Evolutionary conservation across 2,888 invertebrate species (phyloP).

Genomic region (Drosophila paracracens): DNA sequence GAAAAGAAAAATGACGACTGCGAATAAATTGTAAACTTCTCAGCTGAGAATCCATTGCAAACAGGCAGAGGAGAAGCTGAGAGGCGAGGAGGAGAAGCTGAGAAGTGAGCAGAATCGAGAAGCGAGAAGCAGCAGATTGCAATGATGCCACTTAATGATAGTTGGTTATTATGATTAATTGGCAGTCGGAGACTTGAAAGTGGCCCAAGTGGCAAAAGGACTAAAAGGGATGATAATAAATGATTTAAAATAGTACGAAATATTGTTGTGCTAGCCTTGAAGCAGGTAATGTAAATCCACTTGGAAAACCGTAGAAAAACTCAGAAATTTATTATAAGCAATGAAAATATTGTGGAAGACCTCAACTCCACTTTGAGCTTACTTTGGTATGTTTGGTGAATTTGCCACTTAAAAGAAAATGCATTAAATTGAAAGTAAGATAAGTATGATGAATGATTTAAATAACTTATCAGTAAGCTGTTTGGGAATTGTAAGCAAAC

Average conservation of each 20-base stretch:
- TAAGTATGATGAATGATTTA: background rate
- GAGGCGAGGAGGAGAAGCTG: slow-evolving; percentile 22
- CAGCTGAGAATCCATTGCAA: slow-evolving; percentile 26
- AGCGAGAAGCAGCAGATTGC: slow-evolving; percentile 41
- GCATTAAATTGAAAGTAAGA: background rate
- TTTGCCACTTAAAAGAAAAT: background rate
- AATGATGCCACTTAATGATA: slow-evolving; percentile 61
- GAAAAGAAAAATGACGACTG: slow-evolving; percentile 35
- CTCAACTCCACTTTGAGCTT: background rate
- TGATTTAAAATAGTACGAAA: slow-evolving; percentile 34
- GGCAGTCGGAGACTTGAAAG: slow-evolving; percentile 19
- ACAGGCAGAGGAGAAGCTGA: background rate
- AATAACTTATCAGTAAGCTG: background rate
- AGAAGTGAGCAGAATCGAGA: background rate
- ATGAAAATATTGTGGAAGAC: background rate
- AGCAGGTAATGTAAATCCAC: background rate
- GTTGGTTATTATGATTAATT: slow-evolving; percentile 63
- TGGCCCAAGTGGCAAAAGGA: background rate
- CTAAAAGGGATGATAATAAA: slow-evolving; percentile 17
- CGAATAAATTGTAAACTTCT: slow-evolving; percentile 49
- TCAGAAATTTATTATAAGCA: background rate
- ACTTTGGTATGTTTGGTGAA: background rate
- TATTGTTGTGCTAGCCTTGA: slow-evolving; percentile 2
- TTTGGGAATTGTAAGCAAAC: background rate
- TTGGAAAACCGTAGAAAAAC: background rate